These are phyloP conservation scores for Megaceryle alcyon DNA, from an alignment of 2,797 vertebrate species.

Conservation along the genomic window DNA sequence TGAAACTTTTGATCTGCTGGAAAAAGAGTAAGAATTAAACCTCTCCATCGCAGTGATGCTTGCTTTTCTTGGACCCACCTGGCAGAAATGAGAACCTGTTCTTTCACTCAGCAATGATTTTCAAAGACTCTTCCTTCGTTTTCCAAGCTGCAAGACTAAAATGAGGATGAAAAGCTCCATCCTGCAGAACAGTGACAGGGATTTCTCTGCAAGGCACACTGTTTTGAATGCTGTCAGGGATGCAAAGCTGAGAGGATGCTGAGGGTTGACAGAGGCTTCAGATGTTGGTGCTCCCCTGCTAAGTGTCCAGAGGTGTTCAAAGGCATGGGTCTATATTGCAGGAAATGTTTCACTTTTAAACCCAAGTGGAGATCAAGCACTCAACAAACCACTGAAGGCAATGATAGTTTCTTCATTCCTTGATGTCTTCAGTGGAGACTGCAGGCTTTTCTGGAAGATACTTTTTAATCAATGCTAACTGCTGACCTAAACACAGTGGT, in stretches of 20 bases:
- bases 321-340: background rate
- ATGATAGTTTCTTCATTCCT: background rate
- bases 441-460: conserved; percentile 8
- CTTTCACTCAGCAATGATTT: background rate
- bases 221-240: background rate
- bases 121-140: background rate
- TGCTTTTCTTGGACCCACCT: background rate
- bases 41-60: rapidly evolving
- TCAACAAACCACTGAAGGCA: background rate
- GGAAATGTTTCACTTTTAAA: background rate
- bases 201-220: background rate
- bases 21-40: background rate
- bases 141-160: background rate
- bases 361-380: background rate
- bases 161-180: background rate
- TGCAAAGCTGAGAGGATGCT: background rate
- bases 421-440: background rate
- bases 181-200: background rate
- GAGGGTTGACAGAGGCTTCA: background rate
- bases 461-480: conserved; percentile 28
- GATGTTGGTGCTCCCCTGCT: background rate
- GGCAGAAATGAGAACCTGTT: background rate
- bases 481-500: conserved; percentile 50
- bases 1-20: background rate
- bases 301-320: background rate